These are phyloP conservation scores for Nematopogon swammerdamellus DNA, from an alignment of 2,888 invertebrate species.

Conservation along the genomic window DNA sequence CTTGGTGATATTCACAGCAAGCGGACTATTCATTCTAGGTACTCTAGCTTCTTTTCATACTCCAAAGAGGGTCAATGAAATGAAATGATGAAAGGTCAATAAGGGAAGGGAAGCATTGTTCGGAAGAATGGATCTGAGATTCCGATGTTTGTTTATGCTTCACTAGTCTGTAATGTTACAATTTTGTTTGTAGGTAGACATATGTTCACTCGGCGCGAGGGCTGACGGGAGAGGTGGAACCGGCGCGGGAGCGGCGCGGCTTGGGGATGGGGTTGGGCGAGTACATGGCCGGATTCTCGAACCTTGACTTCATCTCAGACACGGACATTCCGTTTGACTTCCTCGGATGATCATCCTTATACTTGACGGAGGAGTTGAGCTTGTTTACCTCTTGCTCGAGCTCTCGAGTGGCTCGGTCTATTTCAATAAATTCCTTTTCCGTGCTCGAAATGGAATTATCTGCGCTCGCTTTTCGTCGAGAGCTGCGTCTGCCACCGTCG, in stretches of 20 bases:
- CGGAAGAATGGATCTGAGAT: too few species aligned
- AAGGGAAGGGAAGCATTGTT: too few species aligned
- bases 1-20: too few species aligned
- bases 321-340: conserved; percentile 31
- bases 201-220: neutral
- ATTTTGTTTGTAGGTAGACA: too few species aligned
- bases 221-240: conserved; percentile 23
- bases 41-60: too few species aligned
- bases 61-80: too few species aligned
- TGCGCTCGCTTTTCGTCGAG: conserved; percentile 33
- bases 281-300: conserved; percentile 45
- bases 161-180: too few species aligned
- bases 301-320: conserved; percentile 49
- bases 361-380: conserved; percentile 41
- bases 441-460: conserved; percentile 42
- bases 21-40: too few species aligned
- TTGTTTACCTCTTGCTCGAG: conserved; percentile 46
- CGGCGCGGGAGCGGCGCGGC: conserved; percentile 51
- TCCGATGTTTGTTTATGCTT: too few species aligned
- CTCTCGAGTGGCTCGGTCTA: conserved; percentile 42
- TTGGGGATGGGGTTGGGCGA: conserved; percentile 57
- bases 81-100: too few species aligned
- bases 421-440: conserved; percentile 47
- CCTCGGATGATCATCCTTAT: conserved; percentile 29
- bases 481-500: conserved; percentile 16